Percentiles rank a stretch among this genome's conserved stretches.
Evolutionary conservation across 2,888 invertebrate genomes (phyloP).

Genomic region (Leptinotarsa rubiginosa): DNA sequence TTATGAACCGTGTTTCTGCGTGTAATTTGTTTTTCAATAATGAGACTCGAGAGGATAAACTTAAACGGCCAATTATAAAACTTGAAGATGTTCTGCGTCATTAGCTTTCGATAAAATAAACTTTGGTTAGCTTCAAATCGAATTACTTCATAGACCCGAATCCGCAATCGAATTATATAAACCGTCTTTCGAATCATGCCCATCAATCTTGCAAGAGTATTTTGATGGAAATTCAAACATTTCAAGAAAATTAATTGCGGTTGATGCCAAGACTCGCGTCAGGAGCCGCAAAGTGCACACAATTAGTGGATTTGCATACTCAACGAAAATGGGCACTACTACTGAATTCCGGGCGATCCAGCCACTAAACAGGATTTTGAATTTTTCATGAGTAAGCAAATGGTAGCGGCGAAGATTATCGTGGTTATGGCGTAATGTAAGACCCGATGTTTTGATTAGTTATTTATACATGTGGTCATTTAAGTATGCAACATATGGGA

Average conservation of each 20-base stretch:
- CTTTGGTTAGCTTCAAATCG: background rate
- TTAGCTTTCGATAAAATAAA: background rate
- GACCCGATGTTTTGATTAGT: background rate
- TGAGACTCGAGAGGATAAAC: background rate
- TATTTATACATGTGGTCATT: constrained; percentile 1
- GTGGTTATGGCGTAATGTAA: background rate
- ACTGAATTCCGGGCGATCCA: background rate
- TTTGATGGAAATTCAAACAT: constrained; percentile 37
- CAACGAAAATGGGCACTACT: constrained; percentile 3
- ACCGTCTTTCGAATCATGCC: background rate
- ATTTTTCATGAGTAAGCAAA: constrained; percentile 6
- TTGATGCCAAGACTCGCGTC: constrained; percentile 27
- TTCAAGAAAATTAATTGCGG: constrained; percentile 31
- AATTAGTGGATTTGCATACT: constrained; percentile 38
- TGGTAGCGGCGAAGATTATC: background rate
- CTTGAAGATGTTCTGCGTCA: background rate
- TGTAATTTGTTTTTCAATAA: background rate
- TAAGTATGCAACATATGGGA: too few relatives aligned
- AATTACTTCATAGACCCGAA: background rate
- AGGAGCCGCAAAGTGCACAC: constrained; percentile 29
- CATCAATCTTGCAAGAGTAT: constrained; percentile 9
- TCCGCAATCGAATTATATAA: background rate
- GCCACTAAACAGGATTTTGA: background rate
- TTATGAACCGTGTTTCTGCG: background rate
- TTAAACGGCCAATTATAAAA: constrained; percentile 1